Percentiles rank a stretch among this genome's conserved stretches.
Evolutionary conservation across 2,797 vertebrate species (phyloP).

Genomic region (Takifugu rubripes): DNA sequence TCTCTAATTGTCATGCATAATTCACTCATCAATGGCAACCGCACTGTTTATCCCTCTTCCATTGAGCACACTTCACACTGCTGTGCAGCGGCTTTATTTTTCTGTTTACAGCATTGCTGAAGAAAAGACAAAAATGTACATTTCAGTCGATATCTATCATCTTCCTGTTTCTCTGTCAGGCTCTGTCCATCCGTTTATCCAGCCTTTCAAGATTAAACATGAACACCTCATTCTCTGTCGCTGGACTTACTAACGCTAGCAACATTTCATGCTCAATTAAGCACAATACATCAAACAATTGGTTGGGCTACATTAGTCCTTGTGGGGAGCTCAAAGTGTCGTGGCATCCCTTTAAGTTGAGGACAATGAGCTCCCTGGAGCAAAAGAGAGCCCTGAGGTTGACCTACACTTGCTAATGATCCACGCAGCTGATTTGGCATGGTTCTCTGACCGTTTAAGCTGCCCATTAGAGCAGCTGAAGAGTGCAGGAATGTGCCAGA

Average conservation of each 20-base stretch:
- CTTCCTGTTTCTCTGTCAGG: too few relatives aligned
- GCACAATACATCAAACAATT: conserved; percentile 1
- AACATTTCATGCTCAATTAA: conserved; percentile 3
- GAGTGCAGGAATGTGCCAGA: conserved; percentile 36
- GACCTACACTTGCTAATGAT: conserved; percentile 38
- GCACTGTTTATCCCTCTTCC: too few relatives aligned
- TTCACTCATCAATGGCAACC: too few relatives aligned
- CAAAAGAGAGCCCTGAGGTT: conserved; percentile 24
- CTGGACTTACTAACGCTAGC: neutral
- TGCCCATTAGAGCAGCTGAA: conserved; percentile 26
- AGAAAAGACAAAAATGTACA: too few relatives aligned
- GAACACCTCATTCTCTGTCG: neutral
- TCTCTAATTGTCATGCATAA: neutral
- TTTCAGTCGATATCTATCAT: too few relatives aligned
- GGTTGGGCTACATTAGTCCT: neutral
- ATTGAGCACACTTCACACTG: too few relatives aligned
- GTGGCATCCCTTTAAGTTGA: conserved; percentile 3
- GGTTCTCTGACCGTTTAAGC: neutral
- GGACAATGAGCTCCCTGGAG: conserved; percentile 28
- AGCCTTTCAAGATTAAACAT: too few relatives aligned
- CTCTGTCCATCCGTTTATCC: too few relatives aligned
- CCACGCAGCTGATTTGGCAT: conserved; percentile 31
- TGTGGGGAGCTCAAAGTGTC: conserved; percentile 10
- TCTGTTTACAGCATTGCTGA: too few relatives aligned
- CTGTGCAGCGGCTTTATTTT: too few relatives aligned